phyloP scores from a whole-genome alignment of 2,888 invertebrate genomes.

The Tridacna crocea region DNA sequence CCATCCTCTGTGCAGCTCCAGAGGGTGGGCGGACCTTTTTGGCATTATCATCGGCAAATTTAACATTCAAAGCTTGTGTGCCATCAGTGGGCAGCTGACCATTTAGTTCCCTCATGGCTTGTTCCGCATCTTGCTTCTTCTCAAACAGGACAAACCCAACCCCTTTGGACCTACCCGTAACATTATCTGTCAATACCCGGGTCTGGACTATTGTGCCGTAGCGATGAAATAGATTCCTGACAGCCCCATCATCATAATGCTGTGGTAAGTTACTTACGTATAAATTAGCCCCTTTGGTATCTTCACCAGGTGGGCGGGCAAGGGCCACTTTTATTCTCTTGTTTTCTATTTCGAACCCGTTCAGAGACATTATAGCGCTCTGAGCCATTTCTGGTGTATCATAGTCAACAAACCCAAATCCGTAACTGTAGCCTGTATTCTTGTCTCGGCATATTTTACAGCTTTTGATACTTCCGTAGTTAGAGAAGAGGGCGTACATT shows the following conservation, averaged over 20 bases:
- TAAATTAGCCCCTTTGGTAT: conserved; percentile 97
- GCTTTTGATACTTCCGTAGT: conserved; percentile 94
- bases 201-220: conserved; percentile 96
- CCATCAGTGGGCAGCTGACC: conserved; percentile 92
- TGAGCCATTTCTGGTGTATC: conserved; percentile 93
- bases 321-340: conserved; percentile 97
- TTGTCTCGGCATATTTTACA: conserved; percentile 89
- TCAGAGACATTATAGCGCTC: conserved; percentile 93
- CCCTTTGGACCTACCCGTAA: conserved; percentile 93
- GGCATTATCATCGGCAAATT: conserved; percentile 92
- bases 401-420: conserved; percentile 98
- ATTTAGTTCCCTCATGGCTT: conserved; percentile 93
- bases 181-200: conserved; percentile 94
- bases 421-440: conserved; percentile 96
- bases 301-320: conserved; percentile 94
- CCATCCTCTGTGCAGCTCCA: conserved; percentile 9
- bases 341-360: conserved; percentile 94
- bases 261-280: conserved; percentile 95
- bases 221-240: conserved; percentile 93
- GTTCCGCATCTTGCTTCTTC: conserved; percentile 94
- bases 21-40: conserved; percentile 75
- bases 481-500: conserved; percentile 93
- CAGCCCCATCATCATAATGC: conserved; percentile 88
- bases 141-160: conserved; percentile 94
- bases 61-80: conserved; percentile 92